phyloP scores from a whole-genome alignment of 2,113 vertebrate genomes.

The Amphilophus citrinellus region DNA sequence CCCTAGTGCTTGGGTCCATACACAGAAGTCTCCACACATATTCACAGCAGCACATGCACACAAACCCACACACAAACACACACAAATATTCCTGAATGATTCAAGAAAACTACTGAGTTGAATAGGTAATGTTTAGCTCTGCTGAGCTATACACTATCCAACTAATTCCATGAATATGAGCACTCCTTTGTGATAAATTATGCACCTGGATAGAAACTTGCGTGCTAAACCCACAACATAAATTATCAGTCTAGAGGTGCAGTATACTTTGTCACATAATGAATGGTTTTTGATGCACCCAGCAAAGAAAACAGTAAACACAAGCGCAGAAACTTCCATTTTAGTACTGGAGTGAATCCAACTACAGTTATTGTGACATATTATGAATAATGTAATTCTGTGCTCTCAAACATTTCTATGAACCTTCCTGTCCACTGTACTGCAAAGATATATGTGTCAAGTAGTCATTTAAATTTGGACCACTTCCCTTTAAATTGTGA shows the following conservation, averaged over 20 bases:
- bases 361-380: not conserved
- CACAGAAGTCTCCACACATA: not conserved
- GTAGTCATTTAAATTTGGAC: not conserved
- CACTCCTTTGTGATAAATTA: not conserved
- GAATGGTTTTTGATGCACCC: not conserved
- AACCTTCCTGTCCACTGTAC: not conserved
- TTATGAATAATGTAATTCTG: not conserved
- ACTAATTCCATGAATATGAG: not conserved
- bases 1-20: not conserved
- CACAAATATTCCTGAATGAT: not conserved
- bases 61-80: not conserved
- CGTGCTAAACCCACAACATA: not conserved
- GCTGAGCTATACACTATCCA: not conserved
- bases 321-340: not conserved
- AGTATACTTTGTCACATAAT: not conserved
- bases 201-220: not conserved
- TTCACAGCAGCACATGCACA: not conserved
- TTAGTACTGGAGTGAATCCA: not conserved
- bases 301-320: not conserved
- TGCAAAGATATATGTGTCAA: not conserved
- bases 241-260: not conserved
- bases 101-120: not conserved
- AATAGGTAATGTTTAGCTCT: not conserved
- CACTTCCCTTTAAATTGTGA: not conserved
- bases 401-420: not conserved